Evolutionary conservation across 2,113 vertebrate species (phyloP).

Genomic region (Mustela nigripes): DNA sequence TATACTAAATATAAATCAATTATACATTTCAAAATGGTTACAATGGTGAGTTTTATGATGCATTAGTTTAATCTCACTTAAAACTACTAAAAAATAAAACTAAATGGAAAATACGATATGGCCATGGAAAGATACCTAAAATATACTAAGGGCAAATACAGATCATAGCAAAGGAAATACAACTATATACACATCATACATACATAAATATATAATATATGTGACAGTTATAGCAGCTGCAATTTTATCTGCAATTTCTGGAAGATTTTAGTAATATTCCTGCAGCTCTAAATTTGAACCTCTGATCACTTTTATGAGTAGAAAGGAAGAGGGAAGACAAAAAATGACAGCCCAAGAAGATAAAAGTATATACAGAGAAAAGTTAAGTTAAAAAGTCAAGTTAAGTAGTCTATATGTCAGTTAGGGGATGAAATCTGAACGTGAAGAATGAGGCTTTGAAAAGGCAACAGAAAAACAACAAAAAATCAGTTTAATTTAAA

Average conservation of each 20-base stretch:
- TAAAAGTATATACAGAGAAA: background rate
- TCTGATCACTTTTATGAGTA: background rate
- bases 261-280: background rate
- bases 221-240: background rate
- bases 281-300: background rate
- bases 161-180: background rate
- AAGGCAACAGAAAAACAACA: slow-evolving; percentile 26
- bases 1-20: background rate
- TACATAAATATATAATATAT: background rate
- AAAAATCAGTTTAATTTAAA: no score
- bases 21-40: background rate
- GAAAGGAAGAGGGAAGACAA: background rate
- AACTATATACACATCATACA: background rate
- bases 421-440: background rate
- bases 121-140: background rate
- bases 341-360: background rate
- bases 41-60: background rate
- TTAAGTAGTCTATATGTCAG: background rate
- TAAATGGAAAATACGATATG: background rate
- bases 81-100: background rate
- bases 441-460: background rate
- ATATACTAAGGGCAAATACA: background rate
- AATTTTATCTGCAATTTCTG: background rate
- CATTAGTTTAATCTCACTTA: background rate
- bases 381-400: background rate